Evolutionary conservation across 2,797 vertebrate genomes (phyloP).

Genomic region (Benthosema pterotum): DNA sequence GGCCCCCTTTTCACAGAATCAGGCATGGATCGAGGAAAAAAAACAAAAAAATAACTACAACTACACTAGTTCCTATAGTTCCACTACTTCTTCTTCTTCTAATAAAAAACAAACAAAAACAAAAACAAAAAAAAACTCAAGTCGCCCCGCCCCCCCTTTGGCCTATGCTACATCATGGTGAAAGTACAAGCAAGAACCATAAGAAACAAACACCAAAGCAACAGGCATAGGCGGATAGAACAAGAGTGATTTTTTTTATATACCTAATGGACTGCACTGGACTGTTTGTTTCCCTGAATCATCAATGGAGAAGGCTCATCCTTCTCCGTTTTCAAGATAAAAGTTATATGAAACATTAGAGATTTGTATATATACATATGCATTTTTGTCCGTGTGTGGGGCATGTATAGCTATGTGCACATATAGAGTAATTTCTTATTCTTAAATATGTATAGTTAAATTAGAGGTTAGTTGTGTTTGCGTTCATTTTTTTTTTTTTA

Average conservation of each 20-base stretch:
- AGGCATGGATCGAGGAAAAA: constrained; percentile 48
- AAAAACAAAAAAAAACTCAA: constrained; percentile 28
- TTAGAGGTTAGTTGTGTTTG: constrained; percentile 79
- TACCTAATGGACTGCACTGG: constrained; percentile 74
- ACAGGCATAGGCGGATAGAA: constrained; percentile 51
- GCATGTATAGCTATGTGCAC: constrained; percentile 75
- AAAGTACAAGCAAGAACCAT: constrained; percentile 55
- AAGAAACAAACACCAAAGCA: constrained; percentile 61
- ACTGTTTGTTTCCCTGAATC: constrained; percentile 82
- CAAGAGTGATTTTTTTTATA: constrained; percentile 19
- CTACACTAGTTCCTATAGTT: constrained; percentile 63
- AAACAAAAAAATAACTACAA: constrained; percentile 65
- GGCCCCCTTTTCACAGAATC: constrained; percentile 59
- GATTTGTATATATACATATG: constrained; percentile 78
- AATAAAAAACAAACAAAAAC: constrained; percentile 36
- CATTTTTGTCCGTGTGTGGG: constrained; percentile 69
- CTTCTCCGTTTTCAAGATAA: constrained; percentile 75
- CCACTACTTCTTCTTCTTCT: constrained; percentile 53
- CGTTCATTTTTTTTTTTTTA: constrained; percentile 64
- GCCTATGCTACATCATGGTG: constrained; percentile 73
- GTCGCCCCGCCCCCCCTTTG: constrained; percentile 40
- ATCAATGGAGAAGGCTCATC: constrained; percentile 74
- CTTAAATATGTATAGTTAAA: constrained; percentile 79
- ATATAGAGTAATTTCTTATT: constrained; percentile 75
- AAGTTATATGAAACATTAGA: constrained; percentile 77